Conservation (phyloP, 2,888 invertebrate species). For the Brenthis daphne region DNA sequence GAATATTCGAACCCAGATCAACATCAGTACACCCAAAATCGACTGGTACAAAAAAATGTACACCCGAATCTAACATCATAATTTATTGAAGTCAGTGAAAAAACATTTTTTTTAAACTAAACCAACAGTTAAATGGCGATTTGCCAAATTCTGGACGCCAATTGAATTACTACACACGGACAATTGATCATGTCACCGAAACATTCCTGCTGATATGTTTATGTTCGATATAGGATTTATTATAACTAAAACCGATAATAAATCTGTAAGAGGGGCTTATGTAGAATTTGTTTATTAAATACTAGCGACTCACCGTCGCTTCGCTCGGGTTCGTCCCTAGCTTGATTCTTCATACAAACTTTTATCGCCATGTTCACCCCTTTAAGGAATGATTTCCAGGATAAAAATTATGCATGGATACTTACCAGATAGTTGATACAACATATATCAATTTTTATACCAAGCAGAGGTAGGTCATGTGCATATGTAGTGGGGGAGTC, state of each 20-base stretch:
- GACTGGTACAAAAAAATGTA: neutral
- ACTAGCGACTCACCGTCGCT: no score
- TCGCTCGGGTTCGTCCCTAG: no score
- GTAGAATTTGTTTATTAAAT: neutral
- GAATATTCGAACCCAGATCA: no score
- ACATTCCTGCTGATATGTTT: conserved; percentile 25
- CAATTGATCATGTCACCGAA: conserved; percentile 31
- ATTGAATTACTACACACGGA: conserved; percentile 29
- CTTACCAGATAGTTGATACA: no score
- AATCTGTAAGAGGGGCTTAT: neutral
- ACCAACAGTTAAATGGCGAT: conserved; percentile 26
- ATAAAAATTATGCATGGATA: no score
- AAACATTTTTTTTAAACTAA: conserved; percentile 9
- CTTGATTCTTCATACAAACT: no score
- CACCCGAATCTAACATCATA: neutral
- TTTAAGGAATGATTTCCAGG: no score
- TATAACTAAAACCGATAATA: neutral
- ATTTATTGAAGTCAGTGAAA: conserved; percentile 15
- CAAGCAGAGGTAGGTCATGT: no score
- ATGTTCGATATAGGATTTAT: neutral
- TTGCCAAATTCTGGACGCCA: conserved; percentile 29
- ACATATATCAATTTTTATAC: neutral
- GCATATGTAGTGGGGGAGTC: no score
- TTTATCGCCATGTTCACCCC: no score
- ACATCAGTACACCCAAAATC: neutral